A percentile compares a stretch with the other conserved stretches of the same genome.
Conservation (phyloP, 1,140 invertebrate species). For the Tetragonula clypearis region DNA sequence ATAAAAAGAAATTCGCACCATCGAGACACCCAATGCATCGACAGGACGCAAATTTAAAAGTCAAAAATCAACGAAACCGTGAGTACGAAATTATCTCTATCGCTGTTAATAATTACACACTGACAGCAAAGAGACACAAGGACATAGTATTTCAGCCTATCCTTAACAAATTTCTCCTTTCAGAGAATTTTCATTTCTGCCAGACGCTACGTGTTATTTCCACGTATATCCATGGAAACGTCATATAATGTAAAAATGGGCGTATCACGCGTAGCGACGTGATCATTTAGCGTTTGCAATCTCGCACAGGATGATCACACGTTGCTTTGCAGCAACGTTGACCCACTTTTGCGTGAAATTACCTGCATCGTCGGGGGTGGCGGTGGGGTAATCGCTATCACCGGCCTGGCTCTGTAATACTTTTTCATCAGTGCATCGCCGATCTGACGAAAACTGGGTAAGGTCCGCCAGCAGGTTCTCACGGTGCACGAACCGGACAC, state of each 20-base stretch:
- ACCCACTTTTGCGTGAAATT: conserved; percentile 40
- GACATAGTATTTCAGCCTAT: background rate
- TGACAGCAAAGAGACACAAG: too few relatives aligned
- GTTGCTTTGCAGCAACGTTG: background rate
- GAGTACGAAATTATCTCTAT: background rate
- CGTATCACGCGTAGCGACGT: background rate
- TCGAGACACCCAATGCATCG: background rate
- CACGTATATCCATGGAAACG: background rate
- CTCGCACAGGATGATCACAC: background rate
- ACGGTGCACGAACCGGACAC: conserved; percentile 97
- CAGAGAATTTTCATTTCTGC: background rate
- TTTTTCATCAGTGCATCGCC: conserved; percentile 92
- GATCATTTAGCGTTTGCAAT: background rate
- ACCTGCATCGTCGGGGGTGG: conserved; percentile 78
- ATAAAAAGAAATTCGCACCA: background rate
- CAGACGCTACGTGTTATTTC: background rate
- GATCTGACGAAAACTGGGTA: conserved; percentile 92
- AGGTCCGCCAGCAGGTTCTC: conserved; percentile 96
- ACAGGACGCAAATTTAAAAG: background rate
- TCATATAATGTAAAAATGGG: background rate
- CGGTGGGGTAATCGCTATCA: conserved; percentile 83
- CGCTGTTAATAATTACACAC: background rate
- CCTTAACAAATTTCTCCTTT: background rate
- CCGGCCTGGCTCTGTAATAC: conserved; percentile 91
- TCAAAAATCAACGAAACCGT: background rate